Evolutionary conservation across 2,113 vertebrate genomes (phyloP).

Genomic region (Pelecanus crispus): DNA sequence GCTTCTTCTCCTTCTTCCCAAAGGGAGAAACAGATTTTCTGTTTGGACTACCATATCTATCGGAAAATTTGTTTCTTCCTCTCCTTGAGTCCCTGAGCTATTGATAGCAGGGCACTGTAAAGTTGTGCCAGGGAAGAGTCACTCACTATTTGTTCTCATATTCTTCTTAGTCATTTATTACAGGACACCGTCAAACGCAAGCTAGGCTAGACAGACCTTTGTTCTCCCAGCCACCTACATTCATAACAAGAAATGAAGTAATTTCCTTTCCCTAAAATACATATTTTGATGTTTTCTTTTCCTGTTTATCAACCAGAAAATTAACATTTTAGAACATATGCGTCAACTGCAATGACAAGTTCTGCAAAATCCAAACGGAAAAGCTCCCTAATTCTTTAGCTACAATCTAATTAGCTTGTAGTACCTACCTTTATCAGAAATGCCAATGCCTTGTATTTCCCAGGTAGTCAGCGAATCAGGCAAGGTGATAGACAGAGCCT

Average conservation of each 20-base stretch:
- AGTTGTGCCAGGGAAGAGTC: not conserved
- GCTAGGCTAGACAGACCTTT: not conserved
- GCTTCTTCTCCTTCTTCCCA: not conserved
- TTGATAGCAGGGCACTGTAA: not conserved
- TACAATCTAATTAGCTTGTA: not conserved
- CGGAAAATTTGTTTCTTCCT: not conserved
- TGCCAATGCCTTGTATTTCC: constrained; percentile 85
- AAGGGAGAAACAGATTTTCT: not conserved
- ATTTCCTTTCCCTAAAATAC: not conserved
- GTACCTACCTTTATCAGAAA: constrained; percentile 81
- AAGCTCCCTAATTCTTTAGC: not conserved
- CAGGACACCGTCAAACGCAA: not conserved
- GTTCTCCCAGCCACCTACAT: not conserved
- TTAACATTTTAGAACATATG: not conserved
- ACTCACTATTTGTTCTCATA: not conserved
- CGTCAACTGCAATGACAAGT: not conserved
- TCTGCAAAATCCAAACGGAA: not conserved
- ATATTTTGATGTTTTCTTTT: not conserved
- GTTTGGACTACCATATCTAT: not conserved
- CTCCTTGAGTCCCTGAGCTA: not conserved
- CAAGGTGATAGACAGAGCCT: constrained; percentile 59
- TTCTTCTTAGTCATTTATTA: not conserved
- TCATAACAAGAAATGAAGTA: not conserved
- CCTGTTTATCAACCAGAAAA: not conserved
- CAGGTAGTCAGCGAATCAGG: constrained; percentile 94